These are phyloP conservation scores for Polydesmus complanatus DNA, from an alignment of 2,888 invertebrate species.

Conservation along the genomic window DNA sequence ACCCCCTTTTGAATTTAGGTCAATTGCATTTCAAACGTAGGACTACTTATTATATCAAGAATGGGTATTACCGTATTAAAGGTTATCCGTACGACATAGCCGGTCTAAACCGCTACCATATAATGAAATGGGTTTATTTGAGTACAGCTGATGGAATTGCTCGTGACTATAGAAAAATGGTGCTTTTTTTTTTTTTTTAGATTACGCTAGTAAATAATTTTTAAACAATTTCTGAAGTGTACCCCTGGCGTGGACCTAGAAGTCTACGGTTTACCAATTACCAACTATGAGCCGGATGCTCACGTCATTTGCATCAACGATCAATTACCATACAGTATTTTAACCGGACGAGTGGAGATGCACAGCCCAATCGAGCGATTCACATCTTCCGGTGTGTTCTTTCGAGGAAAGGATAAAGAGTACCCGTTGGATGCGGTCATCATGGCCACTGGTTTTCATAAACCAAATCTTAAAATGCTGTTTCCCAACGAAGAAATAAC, in stretches of 20 bases:
- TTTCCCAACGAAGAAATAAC: not conserved
- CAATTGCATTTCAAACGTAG: too few species aligned
- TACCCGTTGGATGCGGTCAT: not conserved
- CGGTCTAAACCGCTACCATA: too few species aligned
- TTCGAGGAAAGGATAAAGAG: constrained; percentile 21
- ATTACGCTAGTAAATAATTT: too few species aligned
- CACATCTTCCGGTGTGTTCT: constrained; percentile 23
- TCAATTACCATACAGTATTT: constrained; percentile 33
- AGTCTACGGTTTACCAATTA: not conserved
- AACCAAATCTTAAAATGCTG: not conserved
- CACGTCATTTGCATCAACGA: constrained; percentile 27
- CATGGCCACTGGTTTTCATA: constrained; percentile 7
- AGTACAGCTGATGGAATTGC: too few species aligned
- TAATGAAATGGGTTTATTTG: too few species aligned
- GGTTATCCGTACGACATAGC: too few species aligned
- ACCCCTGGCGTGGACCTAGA: not conserved
- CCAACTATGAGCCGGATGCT: not conserved
- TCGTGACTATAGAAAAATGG: too few species aligned
- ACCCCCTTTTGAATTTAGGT: too few species aligned
- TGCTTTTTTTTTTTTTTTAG: too few species aligned
- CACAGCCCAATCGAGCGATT: constrained; percentile 26
- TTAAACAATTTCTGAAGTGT: too few species aligned
- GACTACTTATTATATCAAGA: too few species aligned
- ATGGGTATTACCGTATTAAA: too few species aligned
- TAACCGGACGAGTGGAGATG: constrained; percentile 27